A percentile compares a stretch with the other conserved stretches of the same genome.
These are phyloP conservation scores for Lophura nycthemera DNA, from an alignment of 2,113 vertebrate species.

Conservation along the genomic window DNA sequence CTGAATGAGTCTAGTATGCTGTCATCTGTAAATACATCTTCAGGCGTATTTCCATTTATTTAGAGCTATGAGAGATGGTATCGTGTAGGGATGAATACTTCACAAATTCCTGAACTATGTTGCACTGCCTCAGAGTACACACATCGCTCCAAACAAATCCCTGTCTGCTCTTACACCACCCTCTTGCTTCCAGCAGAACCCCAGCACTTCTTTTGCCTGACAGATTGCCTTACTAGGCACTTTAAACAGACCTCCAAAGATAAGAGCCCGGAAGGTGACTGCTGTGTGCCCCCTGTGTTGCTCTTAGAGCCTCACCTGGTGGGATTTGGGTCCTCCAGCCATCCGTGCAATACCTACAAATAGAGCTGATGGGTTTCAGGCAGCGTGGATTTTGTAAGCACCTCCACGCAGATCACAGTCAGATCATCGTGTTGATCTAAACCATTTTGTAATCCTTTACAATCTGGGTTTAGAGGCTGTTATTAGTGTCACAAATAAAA, in stretches of 20 bases:
- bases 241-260: not conserved
- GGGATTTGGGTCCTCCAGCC: not conserved
- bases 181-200: conserved; percentile 20
- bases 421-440: conserved; percentile 61
- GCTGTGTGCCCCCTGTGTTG: not conserved
- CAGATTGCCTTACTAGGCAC: not conserved
- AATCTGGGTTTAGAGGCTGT: conserved; percentile 69
- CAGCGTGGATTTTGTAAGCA: conserved; percentile 36
- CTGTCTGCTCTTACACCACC: not conserved
- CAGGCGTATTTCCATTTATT: conserved; percentile 7
- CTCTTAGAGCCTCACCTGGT: accelerated
- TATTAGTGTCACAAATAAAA: conserved; percentile 71
- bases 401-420: conserved; percentile 58
- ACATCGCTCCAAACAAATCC: not conserved
- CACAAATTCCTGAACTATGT: not conserved
- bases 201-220: not conserved
- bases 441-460: conserved; percentile 70
- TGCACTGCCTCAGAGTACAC: not conserved
- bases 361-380: not conserved
- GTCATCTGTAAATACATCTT: conserved; percentile 9
- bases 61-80: not conserved
- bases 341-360: not conserved
- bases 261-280: not conserved
- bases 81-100: not conserved
- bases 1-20: not conserved